Conservation (phyloP, 2,888 invertebrate genomes). For the Ichneumoninae sp. region DNA sequence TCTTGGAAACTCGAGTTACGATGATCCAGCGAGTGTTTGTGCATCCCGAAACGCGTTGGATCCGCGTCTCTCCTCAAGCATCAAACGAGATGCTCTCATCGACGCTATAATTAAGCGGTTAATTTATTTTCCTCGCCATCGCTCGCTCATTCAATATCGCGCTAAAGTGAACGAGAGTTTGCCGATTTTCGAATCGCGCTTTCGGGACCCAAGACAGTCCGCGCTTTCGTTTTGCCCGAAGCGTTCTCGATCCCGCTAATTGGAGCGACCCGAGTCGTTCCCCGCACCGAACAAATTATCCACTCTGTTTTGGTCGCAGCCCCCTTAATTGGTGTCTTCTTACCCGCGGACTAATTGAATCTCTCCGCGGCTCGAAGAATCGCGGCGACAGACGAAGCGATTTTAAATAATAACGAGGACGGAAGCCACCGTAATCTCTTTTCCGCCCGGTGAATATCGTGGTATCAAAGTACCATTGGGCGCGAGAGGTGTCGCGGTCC, state of each 20-base stretch:
- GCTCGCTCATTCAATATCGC: no score
- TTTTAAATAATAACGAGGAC: constrained; percentile 11
- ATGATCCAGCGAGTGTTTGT: no score
- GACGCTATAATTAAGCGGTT: no score
- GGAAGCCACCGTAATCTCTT: background rate
- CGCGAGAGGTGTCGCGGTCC: background rate
- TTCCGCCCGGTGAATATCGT: background rate
- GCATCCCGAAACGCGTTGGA: no score
- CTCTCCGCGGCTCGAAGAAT: background rate
- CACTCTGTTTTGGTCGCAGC: background rate
- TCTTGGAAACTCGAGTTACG: background rate
- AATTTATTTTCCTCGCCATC: no score
- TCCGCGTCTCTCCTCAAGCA: no score
- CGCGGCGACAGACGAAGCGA: background rate
- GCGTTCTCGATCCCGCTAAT: background rate
- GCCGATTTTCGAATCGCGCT: no score
- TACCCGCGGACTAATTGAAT: constrained; percentile 3
- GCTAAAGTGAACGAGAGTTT: no score
- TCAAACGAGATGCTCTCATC: no score
- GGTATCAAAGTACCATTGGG: constrained; percentile 16
- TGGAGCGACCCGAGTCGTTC: background rate
- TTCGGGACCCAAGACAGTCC: background rate
- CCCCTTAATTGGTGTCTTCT: constrained; percentile 9
- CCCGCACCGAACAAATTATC: background rate
- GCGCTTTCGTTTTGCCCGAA: no score